Percentiles rank a stretch among this genome's conserved stretches.
phyloP scores from a whole-genome alignment of 2,113 vertebrate species.

The Microcebus lehilahytsara region DNA sequence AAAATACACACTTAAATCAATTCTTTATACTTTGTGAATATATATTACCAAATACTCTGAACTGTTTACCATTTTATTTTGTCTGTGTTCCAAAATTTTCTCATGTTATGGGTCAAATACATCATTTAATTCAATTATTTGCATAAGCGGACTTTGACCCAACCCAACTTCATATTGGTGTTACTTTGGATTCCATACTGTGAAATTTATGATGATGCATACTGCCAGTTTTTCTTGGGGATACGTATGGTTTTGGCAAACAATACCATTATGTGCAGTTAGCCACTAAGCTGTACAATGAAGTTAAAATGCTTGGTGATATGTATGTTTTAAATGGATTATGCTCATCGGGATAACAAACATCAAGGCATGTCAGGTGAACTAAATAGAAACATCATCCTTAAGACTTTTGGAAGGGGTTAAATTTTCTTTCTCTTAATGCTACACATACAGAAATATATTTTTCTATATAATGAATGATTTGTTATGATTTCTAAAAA shows the following conservation, averaged over 20 bases:
- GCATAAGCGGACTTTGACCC: neutral
- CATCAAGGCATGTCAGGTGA: neutral
- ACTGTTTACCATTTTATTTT: neutral
- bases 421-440: neutral
- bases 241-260: neutral
- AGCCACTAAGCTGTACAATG: neutral
- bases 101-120: neutral
- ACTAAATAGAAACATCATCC: neutral
- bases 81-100: neutral
- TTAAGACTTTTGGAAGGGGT: neutral
- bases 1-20: neutral
- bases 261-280: neutral
- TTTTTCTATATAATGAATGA: neutral
- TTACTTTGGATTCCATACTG: neutral
- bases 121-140: constrained; percentile 6
- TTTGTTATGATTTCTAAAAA: neutral
- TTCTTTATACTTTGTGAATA: neutral
- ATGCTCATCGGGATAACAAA: neutral
- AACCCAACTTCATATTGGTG: neutral
- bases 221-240: neutral
- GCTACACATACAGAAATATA: neutral
- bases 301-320: neutral
- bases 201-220: neutral
- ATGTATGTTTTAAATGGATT: neutral
- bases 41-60: neutral